Percentiles rank a stretch among this genome's conserved stretches.
Evolutionary conservation across 2,888 invertebrate genomes (phyloP).

Genomic region (Andrena bucephala): DNA sequence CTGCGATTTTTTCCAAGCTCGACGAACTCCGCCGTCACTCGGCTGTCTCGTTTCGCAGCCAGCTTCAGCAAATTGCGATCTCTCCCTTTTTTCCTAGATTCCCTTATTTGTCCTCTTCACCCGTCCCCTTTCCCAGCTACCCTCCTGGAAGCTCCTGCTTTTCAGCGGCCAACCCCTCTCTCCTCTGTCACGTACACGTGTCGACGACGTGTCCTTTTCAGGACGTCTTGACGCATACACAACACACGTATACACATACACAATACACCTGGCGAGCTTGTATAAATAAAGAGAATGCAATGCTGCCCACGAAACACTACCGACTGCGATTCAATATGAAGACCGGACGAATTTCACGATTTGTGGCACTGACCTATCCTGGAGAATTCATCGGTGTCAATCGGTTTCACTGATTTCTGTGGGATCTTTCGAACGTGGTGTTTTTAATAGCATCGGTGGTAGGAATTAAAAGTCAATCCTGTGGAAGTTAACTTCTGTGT

Average conservation of each 20-base stretch:
- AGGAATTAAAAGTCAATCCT: too few relatives aligned
- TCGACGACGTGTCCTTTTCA: constrained; percentile 62
- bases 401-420: not conserved
- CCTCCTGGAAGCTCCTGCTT: constrained; percentile 41
- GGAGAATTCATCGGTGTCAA: not conserved
- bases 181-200: constrained; percentile 66
- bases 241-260: constrained; percentile 15
- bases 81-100: constrained; percentile 68
- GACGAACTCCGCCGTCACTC: constrained; percentile 60
- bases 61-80: constrained; percentile 71
- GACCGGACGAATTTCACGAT: not conserved
- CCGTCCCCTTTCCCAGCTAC: constrained; percentile 14
- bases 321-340: not conserved
- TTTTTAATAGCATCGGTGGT: not conserved
- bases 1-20: constrained; percentile 43
- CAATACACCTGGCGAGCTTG: constrained; percentile 11
- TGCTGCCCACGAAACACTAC: not conserved
- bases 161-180: constrained; percentile 57
- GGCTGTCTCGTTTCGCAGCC: constrained; percentile 67
- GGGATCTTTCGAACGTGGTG: not conserved
- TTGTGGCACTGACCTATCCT: not conserved
- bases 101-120: constrained; percentile 65
- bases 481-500: too few relatives aligned
- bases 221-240: constrained; percentile 47
- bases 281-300: not conserved